These are phyloP conservation scores for Tonatia bakeri DNA, from an alignment of 2,113 vertebrate genomes.

Conservation along the genomic window DNA sequence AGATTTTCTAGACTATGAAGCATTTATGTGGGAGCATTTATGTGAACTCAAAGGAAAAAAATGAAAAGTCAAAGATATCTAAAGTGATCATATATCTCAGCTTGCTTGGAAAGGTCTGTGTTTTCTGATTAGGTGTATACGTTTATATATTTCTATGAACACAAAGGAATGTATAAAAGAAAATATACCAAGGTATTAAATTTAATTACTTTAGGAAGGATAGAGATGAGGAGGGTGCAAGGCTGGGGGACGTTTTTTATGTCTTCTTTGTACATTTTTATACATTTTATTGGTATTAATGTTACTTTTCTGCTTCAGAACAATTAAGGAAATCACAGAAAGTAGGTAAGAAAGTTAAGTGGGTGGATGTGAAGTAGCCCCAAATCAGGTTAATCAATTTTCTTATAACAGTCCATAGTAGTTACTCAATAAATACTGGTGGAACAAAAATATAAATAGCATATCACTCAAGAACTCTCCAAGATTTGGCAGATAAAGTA, in stretches of 20 bases:
- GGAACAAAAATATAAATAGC: background rate
- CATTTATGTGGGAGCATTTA: background rate
- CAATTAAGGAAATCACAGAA: background rate
- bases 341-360: background rate
- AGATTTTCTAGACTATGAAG: background rate
- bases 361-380: background rate
- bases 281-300: background rate
- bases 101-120: background rate
- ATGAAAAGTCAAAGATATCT: background rate
- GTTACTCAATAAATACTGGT: background rate
- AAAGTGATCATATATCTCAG: background rate
- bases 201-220: background rate
- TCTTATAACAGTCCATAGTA: background rate
- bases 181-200: background rate
- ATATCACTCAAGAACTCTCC: background rate
- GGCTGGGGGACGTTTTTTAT: background rate
- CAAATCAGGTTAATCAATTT: background rate
- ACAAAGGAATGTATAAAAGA: background rate
- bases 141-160: background rate
- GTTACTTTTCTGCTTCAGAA: background rate
- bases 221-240: background rate
- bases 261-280: background rate
- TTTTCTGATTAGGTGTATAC: background rate
- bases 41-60: background rate
- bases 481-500: background rate